These are phyloP conservation scores for Cerceris ruficornis DNA, from an alignment of 2,888 invertebrate genomes.

Conservation along the genomic window DNA sequence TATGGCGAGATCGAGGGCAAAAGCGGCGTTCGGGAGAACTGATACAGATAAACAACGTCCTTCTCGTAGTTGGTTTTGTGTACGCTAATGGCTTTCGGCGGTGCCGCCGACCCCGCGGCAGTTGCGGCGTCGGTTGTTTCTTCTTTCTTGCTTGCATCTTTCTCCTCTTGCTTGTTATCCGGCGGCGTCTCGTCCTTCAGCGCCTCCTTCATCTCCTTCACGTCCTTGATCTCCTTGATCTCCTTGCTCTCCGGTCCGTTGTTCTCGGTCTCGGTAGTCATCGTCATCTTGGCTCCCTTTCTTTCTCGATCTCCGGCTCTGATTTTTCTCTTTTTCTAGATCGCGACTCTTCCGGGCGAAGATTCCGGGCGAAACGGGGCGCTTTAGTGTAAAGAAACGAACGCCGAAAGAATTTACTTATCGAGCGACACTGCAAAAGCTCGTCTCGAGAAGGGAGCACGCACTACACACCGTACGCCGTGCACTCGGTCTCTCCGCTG, in stretches of 20 bases:
- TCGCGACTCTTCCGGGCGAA: too few species aligned
- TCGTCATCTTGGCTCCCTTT: slow-evolving; percentile 84
- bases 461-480: slow-evolving; percentile 64
- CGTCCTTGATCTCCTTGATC: slow-evolving; percentile 84
- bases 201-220: slow-evolving; percentile 84
- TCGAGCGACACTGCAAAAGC: slow-evolving; percentile 43
- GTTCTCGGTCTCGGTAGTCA: slow-evolving; percentile 89
- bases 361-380: too few species aligned
- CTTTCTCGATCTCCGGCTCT: slow-evolving; percentile 13
- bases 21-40: slow-evolving; percentile 94
- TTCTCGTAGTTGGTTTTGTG: slow-evolving; percentile 95
- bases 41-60: slow-evolving; percentile 96
- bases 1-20: slow-evolving; percentile 95
- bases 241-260: slow-evolving; percentile 86
- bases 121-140: slow-evolving; percentile 78
- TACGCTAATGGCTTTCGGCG: slow-evolving; percentile 89
- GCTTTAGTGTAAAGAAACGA: slow-evolving; percentile 7
- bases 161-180: slow-evolving; percentile 79
- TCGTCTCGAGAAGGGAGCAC: slow-evolving; percentile 55
- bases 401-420: slow-evolving; percentile 26
- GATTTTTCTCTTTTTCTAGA: neutral
- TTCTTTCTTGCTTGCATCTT: slow-evolving; percentile 81
- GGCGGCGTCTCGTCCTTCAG: slow-evolving; percentile 79
- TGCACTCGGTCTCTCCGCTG: slow-evolving; percentile 52
- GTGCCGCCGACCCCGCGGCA: slow-evolving; percentile 82